Evolutionary conservation across 2,797 vertebrate species (phyloP).

Genomic region (Tachyglossus aculeatus): DNA sequence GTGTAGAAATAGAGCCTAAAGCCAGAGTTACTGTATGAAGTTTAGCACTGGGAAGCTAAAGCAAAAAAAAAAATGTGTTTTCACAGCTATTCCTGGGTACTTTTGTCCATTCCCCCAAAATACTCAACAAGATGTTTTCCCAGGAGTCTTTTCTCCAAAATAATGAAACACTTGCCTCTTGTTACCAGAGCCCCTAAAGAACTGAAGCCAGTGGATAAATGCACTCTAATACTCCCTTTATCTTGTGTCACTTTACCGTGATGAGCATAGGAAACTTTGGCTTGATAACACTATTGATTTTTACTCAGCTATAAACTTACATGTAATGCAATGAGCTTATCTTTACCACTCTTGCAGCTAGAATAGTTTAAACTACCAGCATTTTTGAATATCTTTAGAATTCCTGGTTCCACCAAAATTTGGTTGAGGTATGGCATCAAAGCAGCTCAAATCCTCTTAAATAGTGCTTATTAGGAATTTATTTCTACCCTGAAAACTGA

Average conservation of each 20-base stretch:
- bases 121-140: constrained; percentile 31
- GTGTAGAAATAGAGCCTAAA: too few species aligned
- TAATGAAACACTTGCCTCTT: not conserved
- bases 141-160: constrained; percentile 13
- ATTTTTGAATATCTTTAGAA: not conserved
- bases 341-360: too few species aligned
- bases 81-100: constrained; percentile 28
- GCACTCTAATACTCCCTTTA: not conserved
- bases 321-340: constrained; percentile 11
- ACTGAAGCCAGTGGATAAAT: not conserved
- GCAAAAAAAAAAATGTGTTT: too few species aligned
- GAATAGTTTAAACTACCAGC: too few species aligned
- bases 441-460: not conserved
- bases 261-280: not conserved
- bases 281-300: not conserved
- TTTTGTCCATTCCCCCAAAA: constrained; percentile 32
- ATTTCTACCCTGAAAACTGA: not conserved
- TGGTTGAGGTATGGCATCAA: constrained; percentile 7
- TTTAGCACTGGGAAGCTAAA: too few species aligned
- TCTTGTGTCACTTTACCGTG: not conserved
- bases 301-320: not conserved
- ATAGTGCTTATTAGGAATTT: constrained; percentile 1
- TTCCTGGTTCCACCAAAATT: not conserved
- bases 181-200: not conserved
- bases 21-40: too few species aligned